Evolutionary conservation across 2,797 vertebrate genomes (phyloP), one percentile per base, ranked within the genome.

Genomic region (Eulemur coronatus): DNA sequence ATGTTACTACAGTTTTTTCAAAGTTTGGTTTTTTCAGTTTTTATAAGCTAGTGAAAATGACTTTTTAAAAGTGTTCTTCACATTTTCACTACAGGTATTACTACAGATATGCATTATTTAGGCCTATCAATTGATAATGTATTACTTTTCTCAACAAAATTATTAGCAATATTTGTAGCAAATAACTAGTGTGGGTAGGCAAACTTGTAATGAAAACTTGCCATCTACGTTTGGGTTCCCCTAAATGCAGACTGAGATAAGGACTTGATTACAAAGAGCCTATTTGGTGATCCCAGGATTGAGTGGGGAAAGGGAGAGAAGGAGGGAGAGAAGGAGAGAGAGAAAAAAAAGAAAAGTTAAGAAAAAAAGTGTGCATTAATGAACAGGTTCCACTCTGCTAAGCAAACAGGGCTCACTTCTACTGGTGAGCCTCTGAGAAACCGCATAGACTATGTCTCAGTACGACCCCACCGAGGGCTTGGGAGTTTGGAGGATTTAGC

Each of bases 11-110:
- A 28, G 76, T 95, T 88, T 94, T 57, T 78, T 61, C 24, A 75
- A 41, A 79, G 63, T 80, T 96, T 24, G 61, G 18, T 22, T 91
- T 88, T 50, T 69, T 84, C 26, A 33, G 72, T 91, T 28, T 88
- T 57, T 46, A 48, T 61, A 52, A 91, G 78, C 50, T 65, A 76
- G 78, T 50, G 55, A 88, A 95, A 93, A 84, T 84, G 84, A 69
- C 13, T 52, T 70, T 46, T 48, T 46, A 61, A 63, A 57, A 69
- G 3, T 67, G 2, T 70, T 61, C 46, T 88, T 76, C 50, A 59
- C 14, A 52, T 93, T 86, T 96, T 73, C 73, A 61, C n/a, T 55
- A 7, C 7, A 38, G 12, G 7, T 52, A 57, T 79, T 78, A 75
- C 57, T 41, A 76, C 7, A 78, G 70, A 84, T 81, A 18, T 33